Base-by-base conservation (phyloP, 2,797 vertebrate genomes). In the Crenuchus spilurus region DNA sequence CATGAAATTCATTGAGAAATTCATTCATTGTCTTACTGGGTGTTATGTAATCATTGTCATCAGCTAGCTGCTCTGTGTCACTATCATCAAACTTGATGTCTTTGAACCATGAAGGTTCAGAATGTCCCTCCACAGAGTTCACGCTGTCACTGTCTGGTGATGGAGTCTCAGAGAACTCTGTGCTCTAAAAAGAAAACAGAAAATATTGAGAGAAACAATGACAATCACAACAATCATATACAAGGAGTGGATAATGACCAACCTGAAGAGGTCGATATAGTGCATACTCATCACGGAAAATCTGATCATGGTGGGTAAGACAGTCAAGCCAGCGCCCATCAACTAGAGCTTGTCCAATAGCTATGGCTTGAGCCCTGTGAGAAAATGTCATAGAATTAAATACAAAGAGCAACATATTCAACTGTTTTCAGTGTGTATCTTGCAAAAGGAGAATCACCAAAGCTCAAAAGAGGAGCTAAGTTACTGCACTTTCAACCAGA, bases 31-130 rank as follows among this genome's bases (percentile, higher is more conserved):
- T 70, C 94, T 91, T 89, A 95, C 95, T 95, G 69, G 92, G 88
- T 88, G 93, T 90, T 78, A 92, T 93, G 87, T 97, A 94, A 30
- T 99, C 96, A 0, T 88, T 92, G 84, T 98, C 97, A 69, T 98
- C 96, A 60, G 92, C 94, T 11, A 96, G 94, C 86, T 98, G 97
- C 72, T 99, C 98, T 0, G 94, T 94, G 90, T 99, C 98, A 24
- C 98, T 99, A 88, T 99, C 98, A 71, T 99, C 97, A 88, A 99
- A 98, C 87, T 99, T 99, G 78, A 99, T 99, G 90, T 99, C 96
- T 88, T 99, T 99, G 86, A 98, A 99, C 98, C 98, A 99, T 1
- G 98, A 99, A 0, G 98, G 98, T 82, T 99, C 98, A 0, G 97
- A 99, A 58, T 99, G 96, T 22, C 98, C 97, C 84, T 99, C 98